phyloP scores from a whole-genome alignment of 2,888 invertebrate genomes.

The Netelia fuscicornis region DNA sequence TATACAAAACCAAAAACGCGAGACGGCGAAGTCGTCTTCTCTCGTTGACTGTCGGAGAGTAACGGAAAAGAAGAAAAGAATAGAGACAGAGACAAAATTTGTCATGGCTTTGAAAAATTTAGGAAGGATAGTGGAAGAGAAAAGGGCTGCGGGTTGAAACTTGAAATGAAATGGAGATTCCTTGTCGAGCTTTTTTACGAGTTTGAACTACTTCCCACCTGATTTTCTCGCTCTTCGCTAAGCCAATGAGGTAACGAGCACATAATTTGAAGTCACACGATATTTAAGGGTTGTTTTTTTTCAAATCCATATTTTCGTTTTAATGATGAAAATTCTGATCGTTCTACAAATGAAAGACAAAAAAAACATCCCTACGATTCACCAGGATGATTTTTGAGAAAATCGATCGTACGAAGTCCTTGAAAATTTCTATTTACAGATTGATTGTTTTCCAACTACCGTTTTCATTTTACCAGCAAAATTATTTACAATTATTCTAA shows the following conservation, averaged over 20 bases:
- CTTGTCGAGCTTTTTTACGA: slow-evolving; percentile 6
- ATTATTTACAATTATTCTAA: too few relatives aligned
- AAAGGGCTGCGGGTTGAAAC: not conserved
- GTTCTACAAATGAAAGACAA: too few relatives aligned
- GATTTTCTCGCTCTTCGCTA: not conserved
- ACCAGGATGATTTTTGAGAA: too few relatives aligned
- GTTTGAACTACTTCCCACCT: not conserved
- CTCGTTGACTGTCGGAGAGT: slow-evolving; percentile 24
- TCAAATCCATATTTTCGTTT: too few relatives aligned
- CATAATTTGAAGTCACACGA: too few relatives aligned
- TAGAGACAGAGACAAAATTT: slow-evolving; percentile 26
- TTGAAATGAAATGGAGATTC: not conserved
- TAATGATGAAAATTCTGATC: too few relatives aligned
- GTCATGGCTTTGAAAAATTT: slow-evolving; percentile 16
- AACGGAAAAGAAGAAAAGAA: slow-evolving; percentile 8
- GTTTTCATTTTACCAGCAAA: too few relatives aligned
- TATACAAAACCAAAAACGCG: slow-evolving; percentile 19
- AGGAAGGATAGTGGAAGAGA: not conserved
- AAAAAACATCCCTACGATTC: too few relatives aligned
- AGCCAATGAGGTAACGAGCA: not conserved
- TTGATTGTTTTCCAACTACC: too few relatives aligned
- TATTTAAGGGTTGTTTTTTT: too few relatives aligned
- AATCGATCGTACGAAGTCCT: too few relatives aligned
- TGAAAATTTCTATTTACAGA: too few relatives aligned
- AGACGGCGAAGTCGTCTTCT: not conserved